Evolutionary conservation across 2,113 vertebrate genomes (phyloP).

Genomic region (Microcebus tavaratra): DNA sequence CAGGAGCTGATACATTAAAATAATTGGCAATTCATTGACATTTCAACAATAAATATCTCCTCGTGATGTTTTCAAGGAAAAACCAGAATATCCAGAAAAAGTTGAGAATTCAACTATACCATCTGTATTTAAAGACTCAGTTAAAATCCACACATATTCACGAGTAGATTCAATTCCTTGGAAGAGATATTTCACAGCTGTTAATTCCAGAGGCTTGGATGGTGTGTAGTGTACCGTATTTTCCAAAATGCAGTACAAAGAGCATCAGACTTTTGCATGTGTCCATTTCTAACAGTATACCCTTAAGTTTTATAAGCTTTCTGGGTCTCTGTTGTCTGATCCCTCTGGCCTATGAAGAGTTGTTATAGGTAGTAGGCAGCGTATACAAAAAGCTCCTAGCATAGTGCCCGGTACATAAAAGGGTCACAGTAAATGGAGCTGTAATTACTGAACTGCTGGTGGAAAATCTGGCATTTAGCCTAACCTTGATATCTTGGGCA

Average conservation of each 20-base stretch:
- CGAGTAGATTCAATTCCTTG: neutral
- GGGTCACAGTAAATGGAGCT: neutral
- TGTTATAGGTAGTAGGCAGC: neutral
- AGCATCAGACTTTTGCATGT: neutral
- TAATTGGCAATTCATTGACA: neutral
- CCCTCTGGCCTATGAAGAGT: neutral
- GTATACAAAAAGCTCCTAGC: neutral
- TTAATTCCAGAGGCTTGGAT: neutral
- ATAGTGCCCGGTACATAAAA: neutral
- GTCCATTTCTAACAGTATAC: neutral
- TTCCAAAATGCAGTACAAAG: neutral
- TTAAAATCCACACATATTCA: neutral
- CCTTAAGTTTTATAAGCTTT: neutral
- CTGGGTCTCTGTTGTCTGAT: neutral
- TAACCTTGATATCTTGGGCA: neutral
- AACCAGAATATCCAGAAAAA: neutral
- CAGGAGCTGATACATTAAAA: neutral
- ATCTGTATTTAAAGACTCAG: neutral
- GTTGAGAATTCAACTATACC: neutral
- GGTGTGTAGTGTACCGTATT: neutral
- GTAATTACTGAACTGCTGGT: neutral
- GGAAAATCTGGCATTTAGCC: neutral
- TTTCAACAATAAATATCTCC: constrained; percentile 28
- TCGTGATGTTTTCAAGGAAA: neutral
- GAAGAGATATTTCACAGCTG: neutral